Percentiles rank a stretch among this genome's conserved stretches.
Conservation (phyloP, 1,140 invertebrate species). For the Drosophila elegans region DNA sequence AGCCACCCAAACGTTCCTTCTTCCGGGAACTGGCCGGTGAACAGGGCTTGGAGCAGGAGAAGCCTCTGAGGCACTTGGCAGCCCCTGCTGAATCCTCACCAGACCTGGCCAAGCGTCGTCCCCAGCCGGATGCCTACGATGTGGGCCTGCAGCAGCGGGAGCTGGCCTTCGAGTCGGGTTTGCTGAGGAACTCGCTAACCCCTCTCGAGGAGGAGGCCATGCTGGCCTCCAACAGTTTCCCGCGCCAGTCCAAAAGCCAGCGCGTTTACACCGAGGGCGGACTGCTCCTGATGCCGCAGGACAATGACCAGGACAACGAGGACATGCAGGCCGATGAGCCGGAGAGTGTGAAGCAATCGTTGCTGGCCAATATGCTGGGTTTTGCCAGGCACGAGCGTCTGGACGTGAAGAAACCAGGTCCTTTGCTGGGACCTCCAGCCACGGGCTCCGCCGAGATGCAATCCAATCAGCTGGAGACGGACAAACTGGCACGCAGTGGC, state of each 20-base stretch:
- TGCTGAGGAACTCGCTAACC: constrained; percentile 73
- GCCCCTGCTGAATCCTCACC: constrained; percentile 19
- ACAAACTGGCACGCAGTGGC: constrained; percentile 27
- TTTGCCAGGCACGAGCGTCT: constrained; percentile 94
- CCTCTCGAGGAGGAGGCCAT: constrained; percentile 81
- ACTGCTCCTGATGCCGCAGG: constrained; percentile 85
- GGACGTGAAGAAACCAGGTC: constrained; percentile 97
- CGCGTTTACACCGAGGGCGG: constrained; percentile 88
- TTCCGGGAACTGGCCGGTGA: constrained; percentile 77
- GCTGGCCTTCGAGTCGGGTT: constrained; percentile 62
- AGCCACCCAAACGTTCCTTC: constrained; percentile 58
- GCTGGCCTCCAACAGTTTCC: constrained; percentile 74
- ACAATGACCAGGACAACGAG: constrained; percentile 31
- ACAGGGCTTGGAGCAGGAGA: constrained; percentile 63
- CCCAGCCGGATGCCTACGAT: constrained; percentile 20
- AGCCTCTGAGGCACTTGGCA: constrained; percentile 19
- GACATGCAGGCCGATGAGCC: constrained; percentile 73
- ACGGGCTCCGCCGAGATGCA: constrained; percentile 83
- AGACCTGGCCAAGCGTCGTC: constrained; percentile 64
- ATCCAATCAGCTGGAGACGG: constrained; percentile 58
- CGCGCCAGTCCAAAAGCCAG: constrained; percentile 45
- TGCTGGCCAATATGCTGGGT: constrained; percentile 86
- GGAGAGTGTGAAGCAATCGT: constrained; percentile 77
- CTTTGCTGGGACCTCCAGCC: constrained; percentile 88
- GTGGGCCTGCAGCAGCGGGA: constrained; percentile 53